Evolutionary conservation across 2,797 vertebrate species (phyloP).

Genomic region (Crypturellus tataupa): DNA sequence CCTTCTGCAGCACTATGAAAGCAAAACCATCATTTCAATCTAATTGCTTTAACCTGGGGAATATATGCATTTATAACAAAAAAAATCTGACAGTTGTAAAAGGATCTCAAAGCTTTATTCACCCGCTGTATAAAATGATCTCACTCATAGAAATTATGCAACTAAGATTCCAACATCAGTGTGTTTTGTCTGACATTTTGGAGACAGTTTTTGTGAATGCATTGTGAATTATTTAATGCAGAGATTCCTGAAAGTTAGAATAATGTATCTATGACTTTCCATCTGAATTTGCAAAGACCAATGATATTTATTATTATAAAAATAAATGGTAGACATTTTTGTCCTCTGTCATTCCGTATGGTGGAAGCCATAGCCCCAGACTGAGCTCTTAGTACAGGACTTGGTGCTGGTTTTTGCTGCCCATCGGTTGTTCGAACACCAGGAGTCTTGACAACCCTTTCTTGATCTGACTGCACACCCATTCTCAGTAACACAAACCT

Average conservation of each 20-base stretch:
- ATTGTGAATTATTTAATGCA: not conserved
- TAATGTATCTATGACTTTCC: not conserved
- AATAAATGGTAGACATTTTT: not conserved
- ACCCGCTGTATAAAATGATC: not conserved
- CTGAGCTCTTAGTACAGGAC: not conserved
- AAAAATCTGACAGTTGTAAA: slow-evolving; percentile 10
- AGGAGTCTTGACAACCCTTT: accelerated
- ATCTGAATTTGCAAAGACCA: not conserved
- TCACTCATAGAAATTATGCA: not conserved
- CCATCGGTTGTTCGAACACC: accelerated
- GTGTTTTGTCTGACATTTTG: not conserved
- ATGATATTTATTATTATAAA: not conserved
- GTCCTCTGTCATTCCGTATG: not conserved
- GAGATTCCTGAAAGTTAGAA: not conserved
- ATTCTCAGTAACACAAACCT: not conserved
- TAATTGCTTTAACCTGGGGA: slow-evolving; percentile 41
- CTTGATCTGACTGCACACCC: not conserved
- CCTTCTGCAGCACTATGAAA: slow-evolving; percentile 29
- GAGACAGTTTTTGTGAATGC: accelerated
- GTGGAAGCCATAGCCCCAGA: not conserved
- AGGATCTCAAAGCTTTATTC: not conserved
- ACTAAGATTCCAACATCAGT: not conserved
- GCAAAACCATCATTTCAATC: slow-evolving; percentile 1
- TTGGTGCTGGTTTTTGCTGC: not conserved
- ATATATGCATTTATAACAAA: slow-evolving; percentile 1